Evolutionary conservation across 2,888 invertebrate species (phyloP).

Genomic region (Drosophila acutilabella): DNA sequence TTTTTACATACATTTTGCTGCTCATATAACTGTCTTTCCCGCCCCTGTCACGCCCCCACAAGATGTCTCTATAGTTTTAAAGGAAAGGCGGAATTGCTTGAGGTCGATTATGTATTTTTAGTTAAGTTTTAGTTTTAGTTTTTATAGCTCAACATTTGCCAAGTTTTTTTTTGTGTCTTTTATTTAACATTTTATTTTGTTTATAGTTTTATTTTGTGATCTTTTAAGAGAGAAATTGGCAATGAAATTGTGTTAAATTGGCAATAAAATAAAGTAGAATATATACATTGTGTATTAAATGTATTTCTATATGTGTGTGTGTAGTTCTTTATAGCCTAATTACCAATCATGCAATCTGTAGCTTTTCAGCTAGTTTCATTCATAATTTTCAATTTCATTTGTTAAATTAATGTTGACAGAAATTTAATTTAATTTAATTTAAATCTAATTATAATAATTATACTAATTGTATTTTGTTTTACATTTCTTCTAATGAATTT

Average conservation of each 20-base stretch:
- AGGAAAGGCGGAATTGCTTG: conserved; percentile 64
- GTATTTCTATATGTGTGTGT: neutral
- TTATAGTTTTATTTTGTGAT: conserved; percentile 12
- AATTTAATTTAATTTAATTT: too few relatives aligned
- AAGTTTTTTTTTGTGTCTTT: conserved; percentile 9
- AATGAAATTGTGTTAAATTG: conserved; percentile 27
- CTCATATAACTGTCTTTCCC: conserved; percentile 8
- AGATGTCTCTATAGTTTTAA: conserved; percentile 16
- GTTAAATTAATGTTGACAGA: neutral
- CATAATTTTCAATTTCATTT: neutral
- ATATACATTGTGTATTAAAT: neutral
- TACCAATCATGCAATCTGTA: neutral
- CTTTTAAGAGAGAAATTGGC: conserved; percentile 21
- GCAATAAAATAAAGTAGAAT: conserved; percentile 14
- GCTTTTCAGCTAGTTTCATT: neutral
- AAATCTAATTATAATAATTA: too few relatives aligned
- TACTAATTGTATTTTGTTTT: neutral
- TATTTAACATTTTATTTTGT: neutral
- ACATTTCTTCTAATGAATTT: neutral
- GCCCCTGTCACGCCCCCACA: neutral
- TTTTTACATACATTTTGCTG: conserved; percentile 13
- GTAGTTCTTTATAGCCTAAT: neutral
- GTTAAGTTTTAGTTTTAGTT: conserved; percentile 22
- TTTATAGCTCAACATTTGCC: conserved; percentile 17
- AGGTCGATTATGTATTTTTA: conserved; percentile 35